Percentiles rank a stretch among this genome's conserved stretches.
These are phyloP conservation scores for Trogon melanurus DNA, from an alignment of 2,113 vertebrate genomes.

Conservation along the genomic window DNA sequence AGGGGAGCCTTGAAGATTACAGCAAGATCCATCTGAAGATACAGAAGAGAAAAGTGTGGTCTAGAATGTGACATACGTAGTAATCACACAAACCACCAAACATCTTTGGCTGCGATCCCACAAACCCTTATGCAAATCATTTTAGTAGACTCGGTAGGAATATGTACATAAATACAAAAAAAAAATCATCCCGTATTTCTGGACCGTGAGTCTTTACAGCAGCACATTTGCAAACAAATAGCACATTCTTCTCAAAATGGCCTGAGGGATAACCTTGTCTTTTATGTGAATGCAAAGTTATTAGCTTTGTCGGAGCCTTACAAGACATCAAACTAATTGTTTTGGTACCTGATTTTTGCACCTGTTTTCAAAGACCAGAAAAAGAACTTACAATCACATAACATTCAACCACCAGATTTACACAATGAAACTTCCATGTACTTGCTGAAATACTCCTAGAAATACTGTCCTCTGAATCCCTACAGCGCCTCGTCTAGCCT, in stretches of 20 bases:
- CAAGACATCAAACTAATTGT: background rate
- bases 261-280: background rate
- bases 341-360: background rate
- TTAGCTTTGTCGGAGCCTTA: background rate
- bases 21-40: background rate
- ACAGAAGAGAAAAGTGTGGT: background rate
- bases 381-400: background rate
- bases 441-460: background rate
- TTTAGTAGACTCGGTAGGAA: background rate
- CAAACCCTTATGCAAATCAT: background rate
- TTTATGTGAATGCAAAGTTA: background rate
- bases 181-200: rapidly evolving
- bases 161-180: background rate
- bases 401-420: background rate
- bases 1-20: background rate
- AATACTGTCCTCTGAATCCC: background rate
- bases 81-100: background rate
- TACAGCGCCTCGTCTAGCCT: background rate
- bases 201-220: background rate
- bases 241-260: background rate
- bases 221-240: background rate
- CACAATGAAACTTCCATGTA: background rate
- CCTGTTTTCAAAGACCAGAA: background rate
- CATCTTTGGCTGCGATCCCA: background rate
- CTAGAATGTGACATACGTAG: background rate